Conservation (phyloP, 2,797 vertebrate species). For the Pristis pectinata region DNA sequence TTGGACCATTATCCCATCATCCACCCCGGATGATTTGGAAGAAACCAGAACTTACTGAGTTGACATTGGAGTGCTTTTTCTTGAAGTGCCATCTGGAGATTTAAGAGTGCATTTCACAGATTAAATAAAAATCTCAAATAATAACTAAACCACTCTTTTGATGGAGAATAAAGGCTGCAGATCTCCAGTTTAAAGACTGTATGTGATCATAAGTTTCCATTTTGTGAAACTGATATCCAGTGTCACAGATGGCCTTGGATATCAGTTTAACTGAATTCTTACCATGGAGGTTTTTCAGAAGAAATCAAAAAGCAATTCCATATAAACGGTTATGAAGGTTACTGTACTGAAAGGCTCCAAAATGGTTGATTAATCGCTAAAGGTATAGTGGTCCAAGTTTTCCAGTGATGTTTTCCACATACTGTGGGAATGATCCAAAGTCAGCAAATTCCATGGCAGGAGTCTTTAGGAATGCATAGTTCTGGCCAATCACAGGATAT, state of each 20-base stretch:
- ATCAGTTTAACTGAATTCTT: background rate
- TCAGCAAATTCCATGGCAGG: background rate
- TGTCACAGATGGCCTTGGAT: background rate
- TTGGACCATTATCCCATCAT: background rate
- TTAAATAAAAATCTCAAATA: background rate
- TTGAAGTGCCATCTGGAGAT: background rate
- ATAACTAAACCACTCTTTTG: constrained; percentile 2
- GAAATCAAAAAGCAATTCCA: background rate
- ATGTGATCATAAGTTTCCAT: constrained; percentile 11
- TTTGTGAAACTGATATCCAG: background rate
- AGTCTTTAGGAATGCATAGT: background rate
- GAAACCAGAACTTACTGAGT: background rate
- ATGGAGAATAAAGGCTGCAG: background rate
- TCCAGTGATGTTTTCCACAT: constrained; percentile 13
- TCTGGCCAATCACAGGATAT: background rate
- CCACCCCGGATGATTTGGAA: background rate
- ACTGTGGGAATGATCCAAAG: constrained; percentile 23
- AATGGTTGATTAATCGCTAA: background rate
- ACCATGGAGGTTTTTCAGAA: background rate
- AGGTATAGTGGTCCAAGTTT: background rate
- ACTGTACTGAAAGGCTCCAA: background rate
- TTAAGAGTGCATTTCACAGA: background rate
- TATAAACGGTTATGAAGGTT: background rate
- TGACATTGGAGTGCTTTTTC: background rate
- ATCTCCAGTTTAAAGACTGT: background rate